Evolutionary conservation across 2,888 invertebrate species (phyloP).

Genomic region (Diadromus collaris): DNA sequence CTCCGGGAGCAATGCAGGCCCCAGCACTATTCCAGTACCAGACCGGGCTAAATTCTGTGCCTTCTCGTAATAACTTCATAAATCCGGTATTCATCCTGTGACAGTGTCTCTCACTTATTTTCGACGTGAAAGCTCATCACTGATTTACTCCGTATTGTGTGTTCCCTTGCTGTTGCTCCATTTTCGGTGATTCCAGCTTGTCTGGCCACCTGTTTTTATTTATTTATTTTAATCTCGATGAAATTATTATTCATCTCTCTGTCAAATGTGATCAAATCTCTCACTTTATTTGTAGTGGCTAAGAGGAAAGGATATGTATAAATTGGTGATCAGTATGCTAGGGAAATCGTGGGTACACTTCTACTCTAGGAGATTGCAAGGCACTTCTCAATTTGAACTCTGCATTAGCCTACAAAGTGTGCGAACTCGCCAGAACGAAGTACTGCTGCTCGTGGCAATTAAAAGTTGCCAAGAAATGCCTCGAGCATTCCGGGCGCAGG

Average conservation of each 20-base stretch:
- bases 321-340: background rate
- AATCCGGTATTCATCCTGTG: constrained; percentile 53
- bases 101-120: constrained; percentile 38
- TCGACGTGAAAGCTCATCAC: constrained; percentile 35
- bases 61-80: constrained; percentile 58
- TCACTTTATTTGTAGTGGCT: background rate
- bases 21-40: constrained; percentile 20
- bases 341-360: constrained; percentile 1
- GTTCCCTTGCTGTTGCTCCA: background rate
- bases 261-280: no score
- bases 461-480: constrained; percentile 15
- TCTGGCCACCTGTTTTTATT: background rate
- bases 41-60: constrained; percentile 18
- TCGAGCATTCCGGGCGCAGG: background rate
- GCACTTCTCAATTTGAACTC: background rate
- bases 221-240: background rate
- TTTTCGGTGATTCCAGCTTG: background rate
- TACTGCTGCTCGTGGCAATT: constrained; percentile 17
- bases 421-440: constrained; percentile 4
- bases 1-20: constrained; percentile 42
- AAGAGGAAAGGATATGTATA: background rate
- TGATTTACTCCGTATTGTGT: background rate
- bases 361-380: background rate
- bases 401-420: constrained; percentile 13
- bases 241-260: no score